Evolutionary conservation across 2,797 vertebrate species (phyloP), one percentile per base, ranked within the genome.

Genomic region (Chromobotia macracanthus): DNA sequence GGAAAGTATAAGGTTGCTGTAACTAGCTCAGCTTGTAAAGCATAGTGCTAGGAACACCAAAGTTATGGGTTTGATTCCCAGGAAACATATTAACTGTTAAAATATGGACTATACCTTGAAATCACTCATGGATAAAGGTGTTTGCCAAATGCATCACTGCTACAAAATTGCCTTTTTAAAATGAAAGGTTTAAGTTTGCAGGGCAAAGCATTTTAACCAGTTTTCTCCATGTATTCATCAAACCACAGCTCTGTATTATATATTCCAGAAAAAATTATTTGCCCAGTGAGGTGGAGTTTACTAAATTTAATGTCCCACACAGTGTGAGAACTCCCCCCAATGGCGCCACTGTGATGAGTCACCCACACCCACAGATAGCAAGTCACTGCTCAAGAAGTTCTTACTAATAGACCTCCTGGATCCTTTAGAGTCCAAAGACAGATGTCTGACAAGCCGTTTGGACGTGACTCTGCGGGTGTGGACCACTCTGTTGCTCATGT

Each of bases 381-480:
- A 81, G 41, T 84, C 84, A 85, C 70, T 68, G 25, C 71, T 72
- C 9, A 56, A 21, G 21, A 72, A 71, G 63, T 38, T 66, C 51
- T 44, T 50, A 76, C n/a, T 58, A 31, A 41, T 9, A 60, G 71
- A 79, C 55, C 53, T 74, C 76, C 74, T 70, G 80, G 50, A 80
- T 58, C 16, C 9, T 48, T 6, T 50, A 31, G 60, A 58, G 35
- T 19, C 4, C 60, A 28, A 35, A 63, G 21, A 28, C 63, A 67
- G 66, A 23, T n/a, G 50, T 16, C 19, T 41, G 5, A 48, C 71
- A 66, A 82, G 51, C 60, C 81, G 51, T 75, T 66, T 18, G 41
- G 79, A 67, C n/a, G 1, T 18, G 13, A 74, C 31, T 41, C 4
- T 77, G 60, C 18, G 70, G 76, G 83, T 75, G 83, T 66, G 74